Evolutionary conservation across 2,797 vertebrate genomes (phyloP).

Genomic region (Anguilla anguilla): DNA sequence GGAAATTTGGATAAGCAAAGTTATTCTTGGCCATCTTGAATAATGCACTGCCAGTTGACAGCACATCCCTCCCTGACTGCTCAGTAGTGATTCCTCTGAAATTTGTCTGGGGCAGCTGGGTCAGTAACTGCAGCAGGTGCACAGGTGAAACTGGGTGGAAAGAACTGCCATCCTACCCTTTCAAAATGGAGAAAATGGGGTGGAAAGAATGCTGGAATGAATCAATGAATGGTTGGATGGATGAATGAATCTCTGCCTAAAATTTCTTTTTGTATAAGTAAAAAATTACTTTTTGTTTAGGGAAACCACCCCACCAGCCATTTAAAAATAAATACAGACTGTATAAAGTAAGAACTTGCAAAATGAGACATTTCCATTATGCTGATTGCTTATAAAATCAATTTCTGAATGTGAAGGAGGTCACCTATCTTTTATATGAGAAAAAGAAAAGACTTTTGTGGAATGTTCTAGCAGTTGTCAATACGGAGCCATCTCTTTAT

Average conservation of each 20-base stretch:
- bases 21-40: not conserved
- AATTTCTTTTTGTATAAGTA: not conserved
- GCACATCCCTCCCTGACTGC: not conserved
- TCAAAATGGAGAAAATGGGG: too few species aligned
- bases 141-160: too few species aligned
- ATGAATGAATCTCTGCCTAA: not conserved
- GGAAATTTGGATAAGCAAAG: not conserved
- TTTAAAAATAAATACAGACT: not conserved
- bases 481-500: not conserved
- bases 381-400: not conserved
- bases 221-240: not conserved
- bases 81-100: not conserved
- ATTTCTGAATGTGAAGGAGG: constrained; percentile 9
- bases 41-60: not conserved
- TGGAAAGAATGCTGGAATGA: not conserved
- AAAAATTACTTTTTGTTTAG: not conserved
- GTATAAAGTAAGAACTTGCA: not conserved
- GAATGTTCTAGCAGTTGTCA: constrained; percentile 1
- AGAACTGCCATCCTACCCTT: too few species aligned
- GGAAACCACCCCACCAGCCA: not conserved
- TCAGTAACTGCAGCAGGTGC: too few species aligned
- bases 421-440: not conserved
- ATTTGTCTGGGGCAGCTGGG: too few species aligned
- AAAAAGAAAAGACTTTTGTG: constrained; percentile 15
- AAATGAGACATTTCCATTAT: not conserved